These are phyloP conservation scores for Cynodonichthys magdalenae DNA, from an alignment of 2,797 vertebrate species.

Conservation along the genomic window DNA sequence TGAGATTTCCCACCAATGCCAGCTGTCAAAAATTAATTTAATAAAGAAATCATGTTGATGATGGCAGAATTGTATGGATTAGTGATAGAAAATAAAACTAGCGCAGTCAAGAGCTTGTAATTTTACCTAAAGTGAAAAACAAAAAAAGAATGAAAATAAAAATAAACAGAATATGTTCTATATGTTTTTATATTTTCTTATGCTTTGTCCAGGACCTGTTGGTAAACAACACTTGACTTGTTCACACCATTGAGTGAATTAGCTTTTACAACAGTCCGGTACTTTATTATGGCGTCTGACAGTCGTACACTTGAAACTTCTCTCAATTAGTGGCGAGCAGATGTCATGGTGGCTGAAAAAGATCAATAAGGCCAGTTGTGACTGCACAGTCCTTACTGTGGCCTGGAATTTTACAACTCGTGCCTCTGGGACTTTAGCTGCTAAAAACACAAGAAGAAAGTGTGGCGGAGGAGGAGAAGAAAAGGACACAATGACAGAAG, in stretches of 20 bases:
- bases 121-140: too few relatives aligned
- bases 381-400: conserved; percentile 52
- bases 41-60: too few relatives aligned
- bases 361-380: conserved; percentile 72
- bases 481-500: conserved; percentile 54
- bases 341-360: conserved; percentile 61
- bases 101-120: too few relatives aligned
- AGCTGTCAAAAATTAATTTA: too few relatives aligned
- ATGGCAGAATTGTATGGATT: too few relatives aligned
- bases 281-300: conserved; percentile 36
- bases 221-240: conserved; percentile 44
- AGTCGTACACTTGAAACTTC: conserved; percentile 54
- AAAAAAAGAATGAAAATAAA: too few relatives aligned
- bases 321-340: conserved; percentile 71
- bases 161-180: too few relatives aligned
- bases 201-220: conserved; percentile 7
- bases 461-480: conserved; percentile 46
- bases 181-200: neutral
- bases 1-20: too few relatives aligned
- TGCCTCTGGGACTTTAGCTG: conserved; percentile 33
- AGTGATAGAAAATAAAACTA: too few relatives aligned
- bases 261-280: conserved; percentile 59
- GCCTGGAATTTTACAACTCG: conserved; percentile 60
- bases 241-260: conserved; percentile 52
- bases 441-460: conserved; percentile 34